phyloP scores from a whole-genome alignment of 1,140 invertebrate species.

The Ladona fulva region DNA sequence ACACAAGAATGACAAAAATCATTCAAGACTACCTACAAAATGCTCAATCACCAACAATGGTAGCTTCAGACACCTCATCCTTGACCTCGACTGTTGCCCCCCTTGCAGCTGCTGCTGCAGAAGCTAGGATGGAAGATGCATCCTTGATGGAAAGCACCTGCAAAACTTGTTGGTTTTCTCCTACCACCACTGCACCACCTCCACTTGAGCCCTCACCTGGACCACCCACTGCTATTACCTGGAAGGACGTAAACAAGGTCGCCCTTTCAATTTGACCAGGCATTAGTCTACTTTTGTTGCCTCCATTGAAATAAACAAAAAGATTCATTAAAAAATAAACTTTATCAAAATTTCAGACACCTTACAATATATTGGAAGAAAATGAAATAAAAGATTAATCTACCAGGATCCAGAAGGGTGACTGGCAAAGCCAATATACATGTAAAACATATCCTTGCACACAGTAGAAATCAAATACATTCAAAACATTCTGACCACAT shows the following conservation, averaged over 20 bases:
- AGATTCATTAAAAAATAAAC: not conserved
- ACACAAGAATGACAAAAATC: too few species aligned
- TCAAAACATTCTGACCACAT: too few species aligned
- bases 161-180: not conserved
- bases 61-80: slow-evolving; percentile 38
- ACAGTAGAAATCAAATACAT: too few species aligned
- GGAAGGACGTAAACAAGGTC: slow-evolving; percentile 9
- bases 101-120: slow-evolving; percentile 56
- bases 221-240: slow-evolving; percentile 13
- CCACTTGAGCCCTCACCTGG: not conserved
- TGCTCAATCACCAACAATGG: not conserved
- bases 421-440: too few species aligned
- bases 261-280: not conserved
- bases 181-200: not conserved
- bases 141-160: not conserved
- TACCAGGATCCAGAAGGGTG: too few species aligned
- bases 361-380: too few species aligned
- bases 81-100: slow-evolving; percentile 32
- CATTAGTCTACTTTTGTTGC: not conserved
- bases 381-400: too few species aligned
- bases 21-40: not conserved
- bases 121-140: slow-evolving; percentile 52
- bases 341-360: not conserved
- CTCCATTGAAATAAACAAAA: not conserved
- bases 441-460: too few species aligned